These are phyloP conservation scores for Scolopax mira DNA, from an alignment of 2,113 vertebrate genomes.

Conservation along the genomic window DNA sequence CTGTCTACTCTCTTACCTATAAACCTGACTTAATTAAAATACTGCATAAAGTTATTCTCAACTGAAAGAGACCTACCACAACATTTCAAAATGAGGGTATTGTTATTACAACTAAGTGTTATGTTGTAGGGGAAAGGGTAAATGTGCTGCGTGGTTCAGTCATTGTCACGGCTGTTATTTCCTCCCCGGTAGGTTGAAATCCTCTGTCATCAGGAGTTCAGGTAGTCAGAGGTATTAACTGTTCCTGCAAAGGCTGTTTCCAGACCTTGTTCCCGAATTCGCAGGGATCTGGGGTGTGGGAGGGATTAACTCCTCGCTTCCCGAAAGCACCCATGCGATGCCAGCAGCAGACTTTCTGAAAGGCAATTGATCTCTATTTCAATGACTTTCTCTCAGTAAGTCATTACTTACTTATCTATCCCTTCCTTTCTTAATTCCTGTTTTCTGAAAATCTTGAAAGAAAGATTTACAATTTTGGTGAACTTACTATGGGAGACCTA, in stretches of 20 bases:
- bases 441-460: neutral
- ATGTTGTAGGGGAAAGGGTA: neutral
- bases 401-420: neutral
- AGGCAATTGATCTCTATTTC: neutral
- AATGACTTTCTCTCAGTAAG: neutral
- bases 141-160: neutral
- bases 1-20: neutral
- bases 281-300: neutral
- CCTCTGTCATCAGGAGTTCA: neutral
- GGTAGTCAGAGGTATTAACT: neutral
- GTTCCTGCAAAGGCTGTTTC: neutral
- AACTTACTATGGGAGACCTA: neutral
- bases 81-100: neutral
- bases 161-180: neutral
- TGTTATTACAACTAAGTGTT: neutral
- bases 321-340: fast-evolving
- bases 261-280: neutral
- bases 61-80: neutral
- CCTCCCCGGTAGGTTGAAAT: neutral
- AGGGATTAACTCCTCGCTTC: neutral
- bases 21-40: neutral
- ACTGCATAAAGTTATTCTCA: neutral
- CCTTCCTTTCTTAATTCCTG: neutral
- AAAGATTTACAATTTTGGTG: neutral
- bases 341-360: neutral